A percentile compares a stretch with the other conserved stretches of the same genome.
These are phyloP conservation scores for Ciona savignyi DNA, from an alignment of 23 tunicate species.

Conservation along the genomic window DNA sequence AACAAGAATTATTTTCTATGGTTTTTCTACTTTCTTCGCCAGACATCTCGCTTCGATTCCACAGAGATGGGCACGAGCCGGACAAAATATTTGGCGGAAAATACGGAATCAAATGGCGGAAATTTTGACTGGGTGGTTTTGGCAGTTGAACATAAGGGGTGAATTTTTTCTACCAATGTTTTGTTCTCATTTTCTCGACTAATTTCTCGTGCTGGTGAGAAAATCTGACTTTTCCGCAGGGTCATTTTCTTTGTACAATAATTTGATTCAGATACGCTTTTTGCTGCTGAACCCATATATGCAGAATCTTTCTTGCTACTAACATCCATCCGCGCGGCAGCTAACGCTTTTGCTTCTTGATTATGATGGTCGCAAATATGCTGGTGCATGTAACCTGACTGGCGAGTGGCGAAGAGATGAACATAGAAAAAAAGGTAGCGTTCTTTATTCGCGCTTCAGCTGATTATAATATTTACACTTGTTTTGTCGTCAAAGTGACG, in stretches of 20 bases:
- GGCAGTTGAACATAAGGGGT: constrained; percentile 22
- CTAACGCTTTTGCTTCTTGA: too few species aligned
- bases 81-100: constrained; percentile 39
- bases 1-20: background rate
- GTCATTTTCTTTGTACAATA: too few species aligned
- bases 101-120: constrained; percentile 50
- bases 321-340: background rate
- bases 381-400: too few species aligned
- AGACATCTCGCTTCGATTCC: background rate
- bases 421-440: too few species aligned
- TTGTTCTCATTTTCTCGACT: background rate
- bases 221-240: constrained; percentile 34
- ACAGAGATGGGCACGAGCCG: constrained; percentile 1
- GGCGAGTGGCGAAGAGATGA: too few species aligned
- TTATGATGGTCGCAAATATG: too few species aligned
- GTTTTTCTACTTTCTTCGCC: background rate
- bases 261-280: background rate
- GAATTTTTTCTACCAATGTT: constrained; percentile 4
- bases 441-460: too few species aligned
- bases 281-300: background rate
- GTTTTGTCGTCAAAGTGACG: too few species aligned
- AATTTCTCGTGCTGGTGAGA: constrained; percentile 50
- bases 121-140: background rate
- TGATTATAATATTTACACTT: too few species aligned
- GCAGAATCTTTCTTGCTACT: background rate